These are phyloP conservation scores for Coilia nasus DNA, from an alignment of 2,797 vertebrate species.

Conservation along the genomic window DNA sequence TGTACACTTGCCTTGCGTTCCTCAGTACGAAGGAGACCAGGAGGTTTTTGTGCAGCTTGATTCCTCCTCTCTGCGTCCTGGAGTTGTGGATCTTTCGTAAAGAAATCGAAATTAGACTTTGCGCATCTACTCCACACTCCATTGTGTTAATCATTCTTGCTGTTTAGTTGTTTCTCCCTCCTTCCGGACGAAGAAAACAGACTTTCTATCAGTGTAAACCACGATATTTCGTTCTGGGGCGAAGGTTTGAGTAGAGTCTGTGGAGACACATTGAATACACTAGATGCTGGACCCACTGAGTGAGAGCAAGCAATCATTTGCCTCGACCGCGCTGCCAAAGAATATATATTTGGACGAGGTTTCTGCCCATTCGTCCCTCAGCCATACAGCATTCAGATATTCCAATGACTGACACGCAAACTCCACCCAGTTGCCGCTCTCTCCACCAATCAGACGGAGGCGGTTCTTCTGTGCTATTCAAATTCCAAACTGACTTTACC, in stretches of 20 bases:
- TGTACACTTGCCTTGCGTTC: constrained; percentile 96
- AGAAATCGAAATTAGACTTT: constrained; percentile 93
- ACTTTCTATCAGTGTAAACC: constrained; percentile 59
- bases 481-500: constrained; percentile 76
- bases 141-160: constrained; percentile 75
- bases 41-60: constrained; percentile 98
- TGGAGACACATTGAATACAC: constrained; percentile 71
- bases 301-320: constrained; percentile 75
- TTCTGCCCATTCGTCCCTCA: constrained; percentile 52
- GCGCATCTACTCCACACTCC: constrained; percentile 92
- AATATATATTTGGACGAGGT: constrained; percentile 69
- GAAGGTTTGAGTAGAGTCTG: constrained; percentile 67
- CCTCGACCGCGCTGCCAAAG: constrained; percentile 66
- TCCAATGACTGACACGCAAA: constrained; percentile 61
- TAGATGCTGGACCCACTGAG: constrained; percentile 47
- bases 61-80: constrained; percentile 91
- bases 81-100: constrained; percentile 97
- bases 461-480: constrained; percentile 87
- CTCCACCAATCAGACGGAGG: constrained; percentile 74
- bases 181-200: constrained; percentile 47
- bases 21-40: constrained; percentile 96
- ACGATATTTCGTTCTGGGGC: constrained; percentile 61
- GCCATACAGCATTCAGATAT: constrained; percentile 63
- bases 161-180: constrained; percentile 53
- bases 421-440: constrained; percentile 50